Percentiles rank a stretch among this genome's conserved stretches.
Conservation (phyloP, 2,888 invertebrate genomes). For the Ectobius pallidus region DNA sequence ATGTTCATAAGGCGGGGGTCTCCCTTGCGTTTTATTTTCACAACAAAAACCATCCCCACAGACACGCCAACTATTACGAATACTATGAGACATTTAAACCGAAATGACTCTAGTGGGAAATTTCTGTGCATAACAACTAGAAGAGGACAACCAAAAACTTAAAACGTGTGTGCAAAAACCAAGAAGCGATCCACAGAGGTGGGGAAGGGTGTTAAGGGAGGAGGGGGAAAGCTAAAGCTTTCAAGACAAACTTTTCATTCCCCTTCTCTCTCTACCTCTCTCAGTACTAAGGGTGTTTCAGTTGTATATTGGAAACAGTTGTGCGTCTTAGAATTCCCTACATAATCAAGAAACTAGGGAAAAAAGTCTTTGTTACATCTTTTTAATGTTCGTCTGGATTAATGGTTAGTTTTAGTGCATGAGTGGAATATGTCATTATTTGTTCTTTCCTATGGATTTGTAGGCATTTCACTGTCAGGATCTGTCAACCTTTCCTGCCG, state of each 20-base stretch:
- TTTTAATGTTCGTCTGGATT: slow-evolving; percentile 6
- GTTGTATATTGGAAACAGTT: slow-evolving; percentile 26
- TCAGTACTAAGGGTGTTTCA: neutral
- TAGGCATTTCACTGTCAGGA: too few relatives aligned
- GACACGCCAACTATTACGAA: slow-evolving; percentile 19
- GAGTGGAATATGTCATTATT: neutral
- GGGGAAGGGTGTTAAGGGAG: neutral
- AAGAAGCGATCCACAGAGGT: neutral
- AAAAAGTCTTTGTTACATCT: slow-evolving; percentile 13
- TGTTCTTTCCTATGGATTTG: too few relatives aligned
- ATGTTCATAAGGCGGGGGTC: slow-evolving; percentile 3
- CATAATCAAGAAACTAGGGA: slow-evolving; percentile 21
- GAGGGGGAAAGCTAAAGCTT: neutral
- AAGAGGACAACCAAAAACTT: neutral
- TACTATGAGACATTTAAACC: slow-evolving; percentile 29
- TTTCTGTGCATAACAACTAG: neutral
- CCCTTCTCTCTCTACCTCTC: neutral
- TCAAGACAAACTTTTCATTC: slow-evolving; percentile 8
- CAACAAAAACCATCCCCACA: neutral
- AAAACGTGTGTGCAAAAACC: slow-evolving; percentile 1
- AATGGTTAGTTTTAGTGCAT: neutral
- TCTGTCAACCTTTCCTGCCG: too few relatives aligned
- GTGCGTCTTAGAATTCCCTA: slow-evolving; percentile 14
- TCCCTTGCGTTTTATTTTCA: slow-evolving; percentile 6
- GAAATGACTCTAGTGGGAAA: slow-evolving; percentile 28